Conservation (phyloP, 2,797 vertebrate species). For the Poeciliopsis paucimaculata region DNA sequence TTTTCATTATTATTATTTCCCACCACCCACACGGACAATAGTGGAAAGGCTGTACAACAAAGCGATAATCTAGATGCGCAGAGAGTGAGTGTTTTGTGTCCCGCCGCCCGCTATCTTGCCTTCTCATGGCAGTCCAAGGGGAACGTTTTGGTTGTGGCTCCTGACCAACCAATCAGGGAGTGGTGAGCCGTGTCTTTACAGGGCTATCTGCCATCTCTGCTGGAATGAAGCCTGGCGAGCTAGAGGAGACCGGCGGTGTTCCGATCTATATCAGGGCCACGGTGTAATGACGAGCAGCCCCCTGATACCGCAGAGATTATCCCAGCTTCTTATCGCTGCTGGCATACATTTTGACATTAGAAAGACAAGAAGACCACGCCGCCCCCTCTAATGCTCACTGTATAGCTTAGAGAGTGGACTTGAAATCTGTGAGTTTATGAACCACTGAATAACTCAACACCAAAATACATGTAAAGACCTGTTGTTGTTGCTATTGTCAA, state of each 20-base stretch:
- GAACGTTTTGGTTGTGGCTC: slow-evolving; percentile 70
- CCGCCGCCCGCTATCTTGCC: slow-evolving; percentile 59
- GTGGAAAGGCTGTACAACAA: slow-evolving; percentile 67
- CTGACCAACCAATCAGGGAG: slow-evolving; percentile 74
- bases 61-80: slow-evolving; percentile 64
- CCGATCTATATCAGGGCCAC: slow-evolving; percentile 74
- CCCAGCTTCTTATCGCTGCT: slow-evolving; percentile 70
- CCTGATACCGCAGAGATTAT: slow-evolving; percentile 76
- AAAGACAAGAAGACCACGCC: slow-evolving; percentile 57
- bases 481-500: no score
- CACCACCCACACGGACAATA: slow-evolving; percentile 68
- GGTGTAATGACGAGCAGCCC: slow-evolving; percentile 74
- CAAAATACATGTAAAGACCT: no score
- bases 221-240: slow-evolving; percentile 64
- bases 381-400: slow-evolving; percentile 34
- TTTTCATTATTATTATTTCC: slow-evolving; percentile 33
- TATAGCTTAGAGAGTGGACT: not conserved
- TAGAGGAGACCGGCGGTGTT: slow-evolving; percentile 60
- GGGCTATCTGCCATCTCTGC: slow-evolving; percentile 73
- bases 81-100: slow-evolving; percentile 60
- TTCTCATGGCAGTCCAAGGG: slow-evolving; percentile 43
- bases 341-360: slow-evolving; percentile 73
- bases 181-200: slow-evolving; percentile 70
- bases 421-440: no score
- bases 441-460: no score